Percentiles rank a stretch among this genome's conserved stretches.
phyloP scores from a whole-genome alignment of 2,797 vertebrate genomes.

The Pseudochirops corinnae region DNA sequence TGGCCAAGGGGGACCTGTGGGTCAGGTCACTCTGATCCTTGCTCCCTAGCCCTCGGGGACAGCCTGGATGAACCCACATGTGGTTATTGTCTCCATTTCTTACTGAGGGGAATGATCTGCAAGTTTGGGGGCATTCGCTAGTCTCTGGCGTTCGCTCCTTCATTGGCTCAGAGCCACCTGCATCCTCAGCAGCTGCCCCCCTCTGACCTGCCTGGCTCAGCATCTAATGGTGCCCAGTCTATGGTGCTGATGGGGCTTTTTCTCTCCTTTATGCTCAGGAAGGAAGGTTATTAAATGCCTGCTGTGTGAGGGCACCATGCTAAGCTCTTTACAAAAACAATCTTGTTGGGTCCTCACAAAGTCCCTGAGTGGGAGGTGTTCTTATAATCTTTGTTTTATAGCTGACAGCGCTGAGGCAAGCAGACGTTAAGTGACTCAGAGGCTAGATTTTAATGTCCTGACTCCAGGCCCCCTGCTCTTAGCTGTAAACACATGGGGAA shows the following conservation, averaged over 20 bases:
- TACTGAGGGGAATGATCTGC: too few relatives aligned
- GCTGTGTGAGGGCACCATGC: background rate
- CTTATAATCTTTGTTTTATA: too few relatives aligned
- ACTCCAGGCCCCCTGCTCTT: too few relatives aligned
- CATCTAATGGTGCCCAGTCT: too few relatives aligned
- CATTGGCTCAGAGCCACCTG: background rate
- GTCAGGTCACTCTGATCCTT: background rate
- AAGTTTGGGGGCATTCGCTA: fast-evolving
- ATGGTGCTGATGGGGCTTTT: too few relatives aligned
- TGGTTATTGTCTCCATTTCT: background rate
- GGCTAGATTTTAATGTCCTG: too few relatives aligned
- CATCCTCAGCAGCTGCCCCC: fast-evolving
- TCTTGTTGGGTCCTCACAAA: background rate
- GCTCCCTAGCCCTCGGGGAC: background rate
- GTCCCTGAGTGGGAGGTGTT: too few relatives aligned
- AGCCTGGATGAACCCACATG: background rate
- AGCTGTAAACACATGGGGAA: background rate
- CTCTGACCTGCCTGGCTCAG: too few relatives aligned
- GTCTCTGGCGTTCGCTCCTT: background rate
- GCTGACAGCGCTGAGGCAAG: too few relatives aligned
- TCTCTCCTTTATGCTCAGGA: background rate
- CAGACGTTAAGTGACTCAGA: too few relatives aligned
- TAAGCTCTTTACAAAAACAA: background rate
- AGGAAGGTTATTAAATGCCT: too few relatives aligned
- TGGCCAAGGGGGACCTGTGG: background rate